Percentiles rank a stretch among this genome's conserved stretches.
phyloP scores from a whole-genome alignment of 2,888 invertebrate species.

The Malacosoma neustria region DNA sequence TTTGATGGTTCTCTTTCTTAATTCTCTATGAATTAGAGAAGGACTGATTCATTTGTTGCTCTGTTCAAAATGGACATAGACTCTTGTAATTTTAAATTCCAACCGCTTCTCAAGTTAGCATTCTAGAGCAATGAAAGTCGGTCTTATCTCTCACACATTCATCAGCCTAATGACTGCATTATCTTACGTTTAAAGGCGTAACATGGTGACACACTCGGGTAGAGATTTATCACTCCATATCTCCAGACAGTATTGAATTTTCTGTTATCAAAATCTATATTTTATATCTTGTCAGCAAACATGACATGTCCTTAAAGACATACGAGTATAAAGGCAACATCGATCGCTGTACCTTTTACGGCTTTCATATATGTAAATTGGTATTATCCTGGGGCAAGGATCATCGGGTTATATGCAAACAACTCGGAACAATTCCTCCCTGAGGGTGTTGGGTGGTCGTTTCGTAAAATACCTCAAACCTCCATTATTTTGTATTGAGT shows the following conservation, averaged over 20 bases:
- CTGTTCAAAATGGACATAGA: too few relatives aligned
- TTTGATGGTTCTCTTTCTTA: too few relatives aligned
- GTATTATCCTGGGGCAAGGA: constrained; percentile 6
- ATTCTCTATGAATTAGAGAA: too few relatives aligned
- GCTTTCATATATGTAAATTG: neutral
- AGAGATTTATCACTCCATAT: neutral
- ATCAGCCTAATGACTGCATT: neutral
- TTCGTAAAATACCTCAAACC: neutral
- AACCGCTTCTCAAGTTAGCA: too few relatives aligned
- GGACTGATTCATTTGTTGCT: too few relatives aligned
- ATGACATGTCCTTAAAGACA: too few relatives aligned
- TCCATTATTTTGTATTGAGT: constrained; percentile 3
- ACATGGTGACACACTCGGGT: neutral
- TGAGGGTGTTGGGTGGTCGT: constrained; percentile 11
- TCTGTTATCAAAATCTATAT: neutral
- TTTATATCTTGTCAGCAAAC: neutral
- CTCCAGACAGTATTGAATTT: neutral
- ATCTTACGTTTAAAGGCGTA: neutral
- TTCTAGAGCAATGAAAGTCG: neutral
- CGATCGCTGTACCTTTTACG: neutral
- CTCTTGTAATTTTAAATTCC: too few relatives aligned
- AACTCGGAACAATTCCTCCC: constrained; percentile 29
- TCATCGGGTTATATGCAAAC: constrained; percentile 38
- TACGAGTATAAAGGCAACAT: neutral
- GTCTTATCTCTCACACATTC: neutral